Base-by-base conservation (phyloP, 2,113 vertebrate species). In the Amia ocellicauda region DNA sequence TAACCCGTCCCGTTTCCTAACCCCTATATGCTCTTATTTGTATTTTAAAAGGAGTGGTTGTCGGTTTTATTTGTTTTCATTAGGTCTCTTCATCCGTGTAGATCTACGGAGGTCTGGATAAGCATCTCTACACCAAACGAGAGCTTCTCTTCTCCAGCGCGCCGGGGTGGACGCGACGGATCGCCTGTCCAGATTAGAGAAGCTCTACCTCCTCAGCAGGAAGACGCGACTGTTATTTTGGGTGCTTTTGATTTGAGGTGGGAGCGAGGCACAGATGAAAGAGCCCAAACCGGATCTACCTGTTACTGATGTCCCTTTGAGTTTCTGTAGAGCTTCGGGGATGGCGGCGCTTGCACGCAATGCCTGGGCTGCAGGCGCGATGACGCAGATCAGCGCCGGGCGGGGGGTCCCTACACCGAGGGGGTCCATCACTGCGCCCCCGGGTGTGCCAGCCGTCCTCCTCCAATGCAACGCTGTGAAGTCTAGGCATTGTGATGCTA, bases 251-350 rank as follows among this genome's bases (percentile, higher is more conserved):
- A 82, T 82, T 88, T 85, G 75, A 73, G 76, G 17, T 22, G 86
- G 86, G 83, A 85, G 86, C 80, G 83, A 78, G 83, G 77, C 82
- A 86, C 81, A 83, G 83, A 86, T 67, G 50, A 54, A 54, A 43
- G 17, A 64, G 79, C 76, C 22, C 72, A 78, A 88, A 88, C 90
- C 84, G 83, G 91, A 91, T 89, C 88, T 90, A 91, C 90, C 87
- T 89, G 88, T 91, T 89, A 57, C 49, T 27, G 45, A 85, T 88
- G 91, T 86, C 83, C 84, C 88, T 89, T 80, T 90, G 83, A 88
- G 85, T 90, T 89, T 87, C 86, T 83, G 81, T 80, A 86, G 83
- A 90, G 85, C 88, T 86, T 84, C 80, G 84, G 87, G 89, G 88
- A 86, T 77, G 74, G 81, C 78, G 75, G 80, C 49, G 81, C 76